phyloP scores from a whole-genome alignment of 2,888 invertebrate genomes.

The Atherix ibis region DNA sequence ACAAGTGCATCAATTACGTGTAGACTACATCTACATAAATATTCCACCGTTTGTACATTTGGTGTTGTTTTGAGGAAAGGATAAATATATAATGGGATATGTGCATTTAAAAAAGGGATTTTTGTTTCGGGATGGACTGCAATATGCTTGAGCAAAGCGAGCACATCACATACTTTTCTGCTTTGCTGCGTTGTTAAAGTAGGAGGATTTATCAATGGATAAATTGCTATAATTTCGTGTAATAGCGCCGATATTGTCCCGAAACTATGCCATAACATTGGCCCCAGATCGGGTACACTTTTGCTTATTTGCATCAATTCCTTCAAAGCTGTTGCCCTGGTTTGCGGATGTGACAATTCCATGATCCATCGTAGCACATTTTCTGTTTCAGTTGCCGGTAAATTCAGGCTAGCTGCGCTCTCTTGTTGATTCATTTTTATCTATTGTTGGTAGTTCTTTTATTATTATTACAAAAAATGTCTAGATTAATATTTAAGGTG shows the following conservation, averaged over 20 bases:
- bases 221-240: slow-evolving; percentile 95
- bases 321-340: slow-evolving; percentile 88
- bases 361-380: slow-evolving; percentile 34
- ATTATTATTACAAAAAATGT: too few species aligned
- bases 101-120: slow-evolving; percentile 88
- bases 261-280: slow-evolving; percentile 97
- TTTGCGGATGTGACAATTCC: slow-evolving; percentile 74
- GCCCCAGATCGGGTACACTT: slow-evolving; percentile 88
- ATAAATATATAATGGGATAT: slow-evolving; percentile 94
- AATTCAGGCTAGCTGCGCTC: too few species aligned
- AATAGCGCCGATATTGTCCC: slow-evolving; percentile 81
- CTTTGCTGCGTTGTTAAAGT: slow-evolving; percentile 96
- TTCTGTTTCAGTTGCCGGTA: too few species aligned
- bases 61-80: slow-evolving; percentile 98
- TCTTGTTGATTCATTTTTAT: too few species aligned
- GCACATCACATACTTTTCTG: slow-evolving; percentile 95
- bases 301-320: slow-evolving; percentile 71
- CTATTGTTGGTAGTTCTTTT: too few species aligned
- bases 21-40: slow-evolving; percentile 90
- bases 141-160: slow-evolving; percentile 95
- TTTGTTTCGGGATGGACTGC: slow-evolving; percentile 99
- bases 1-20: slow-evolving; percentile 99
- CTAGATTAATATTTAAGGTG: too few species aligned
- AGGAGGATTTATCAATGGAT: slow-evolving; percentile 96
- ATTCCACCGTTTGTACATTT: slow-evolving; percentile 97